phyloP scores from a whole-genome alignment of 2,113 vertebrate genomes.

The Fregata magnificens region DNA sequence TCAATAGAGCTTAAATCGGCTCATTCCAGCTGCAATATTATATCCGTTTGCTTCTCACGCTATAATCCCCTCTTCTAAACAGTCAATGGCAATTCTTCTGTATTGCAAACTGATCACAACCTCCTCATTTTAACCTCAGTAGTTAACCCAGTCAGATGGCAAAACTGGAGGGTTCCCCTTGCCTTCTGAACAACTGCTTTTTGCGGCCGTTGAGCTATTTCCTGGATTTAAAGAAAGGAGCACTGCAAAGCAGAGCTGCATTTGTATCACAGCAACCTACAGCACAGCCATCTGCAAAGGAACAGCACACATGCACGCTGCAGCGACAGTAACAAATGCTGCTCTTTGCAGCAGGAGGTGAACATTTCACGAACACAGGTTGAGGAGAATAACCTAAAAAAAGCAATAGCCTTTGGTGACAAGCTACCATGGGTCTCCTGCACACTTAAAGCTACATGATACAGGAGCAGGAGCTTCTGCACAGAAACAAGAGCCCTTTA shows the following conservation, averaged over 20 bases:
- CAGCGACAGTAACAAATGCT: background rate
- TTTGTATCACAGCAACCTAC: background rate
- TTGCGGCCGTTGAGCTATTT: fast-evolving
- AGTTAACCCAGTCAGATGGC: background rate
- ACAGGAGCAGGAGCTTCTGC: background rate
- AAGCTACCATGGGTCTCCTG: background rate
- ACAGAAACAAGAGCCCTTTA: background rate
- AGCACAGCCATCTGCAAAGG: background rate
- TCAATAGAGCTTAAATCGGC: background rate
- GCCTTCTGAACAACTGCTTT: background rate
- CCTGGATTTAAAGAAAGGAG: background rate
- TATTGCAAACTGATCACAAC: background rate
- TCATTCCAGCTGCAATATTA: background rate
- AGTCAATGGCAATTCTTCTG: background rate
- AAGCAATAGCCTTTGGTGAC: background rate
- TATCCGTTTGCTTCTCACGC: background rate
- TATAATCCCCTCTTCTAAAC: background rate
- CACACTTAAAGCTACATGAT: fast-evolving
- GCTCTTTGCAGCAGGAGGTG: background rate
- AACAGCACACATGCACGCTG: background rate
- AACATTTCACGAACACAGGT: background rate
- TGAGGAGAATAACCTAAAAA: background rate
- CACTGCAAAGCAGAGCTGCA: background rate
- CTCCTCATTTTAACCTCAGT: background rate
- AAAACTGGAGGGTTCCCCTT: background rate